phyloP scores from a whole-genome alignment of 2,888 invertebrate genomes.

The Idaea dimidiata region DNA sequence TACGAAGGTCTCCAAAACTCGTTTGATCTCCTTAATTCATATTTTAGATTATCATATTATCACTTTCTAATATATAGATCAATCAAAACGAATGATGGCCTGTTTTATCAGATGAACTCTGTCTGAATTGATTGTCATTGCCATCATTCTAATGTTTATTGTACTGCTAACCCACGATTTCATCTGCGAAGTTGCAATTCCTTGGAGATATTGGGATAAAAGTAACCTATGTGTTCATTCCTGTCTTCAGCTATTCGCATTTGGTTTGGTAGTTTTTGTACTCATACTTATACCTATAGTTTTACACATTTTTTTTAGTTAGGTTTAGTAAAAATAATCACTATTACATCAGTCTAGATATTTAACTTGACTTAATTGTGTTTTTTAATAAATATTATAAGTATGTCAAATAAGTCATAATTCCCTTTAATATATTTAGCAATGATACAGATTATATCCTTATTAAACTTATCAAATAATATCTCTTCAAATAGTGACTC shows the following conservation, averaged over 20 bases:
- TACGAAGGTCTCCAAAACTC: neutral
- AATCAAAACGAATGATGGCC: neutral
- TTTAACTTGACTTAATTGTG: no score
- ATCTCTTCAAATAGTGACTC: conserved; percentile 2
- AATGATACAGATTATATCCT: no score
- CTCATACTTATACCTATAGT: conserved; percentile 7
- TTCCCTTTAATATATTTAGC: no score
- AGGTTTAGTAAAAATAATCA: no score
- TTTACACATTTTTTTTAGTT: neutral
- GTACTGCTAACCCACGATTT: neutral
- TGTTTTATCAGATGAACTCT: neutral
- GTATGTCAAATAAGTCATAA: no score
- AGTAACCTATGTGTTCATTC: no score
- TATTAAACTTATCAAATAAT: neutral
- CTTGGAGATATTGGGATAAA: no score
- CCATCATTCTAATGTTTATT: neutral
- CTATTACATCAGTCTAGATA: no score
- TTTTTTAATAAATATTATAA: no score
- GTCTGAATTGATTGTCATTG: neutral
- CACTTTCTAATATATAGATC: conserved; percentile 2
- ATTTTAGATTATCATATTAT: neutral
- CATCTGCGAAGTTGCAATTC: no score
- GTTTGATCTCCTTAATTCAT: neutral
- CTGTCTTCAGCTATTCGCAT: no score
- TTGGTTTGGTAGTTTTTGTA: no score